A percentile compares a stretch with the other conserved stretches of the same genome.
Evolutionary conservation across 2,888 invertebrate genomes (phyloP).

Genomic region (Atrina japonica): DNA sequence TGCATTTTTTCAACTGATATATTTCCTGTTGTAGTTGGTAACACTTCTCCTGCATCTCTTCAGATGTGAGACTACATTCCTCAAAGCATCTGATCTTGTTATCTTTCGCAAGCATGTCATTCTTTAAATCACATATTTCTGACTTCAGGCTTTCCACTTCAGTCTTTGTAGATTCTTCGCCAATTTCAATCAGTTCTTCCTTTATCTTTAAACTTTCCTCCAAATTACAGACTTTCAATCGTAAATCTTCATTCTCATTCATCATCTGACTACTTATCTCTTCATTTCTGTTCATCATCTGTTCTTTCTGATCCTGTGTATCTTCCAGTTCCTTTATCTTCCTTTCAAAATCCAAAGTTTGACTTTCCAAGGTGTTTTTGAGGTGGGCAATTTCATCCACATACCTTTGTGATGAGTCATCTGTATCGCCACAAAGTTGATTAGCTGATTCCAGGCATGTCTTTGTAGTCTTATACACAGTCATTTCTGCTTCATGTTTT

Average conservation of each 20-base stretch:
- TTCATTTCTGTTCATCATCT: background rate
- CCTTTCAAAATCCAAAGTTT: constrained; percentile 9
- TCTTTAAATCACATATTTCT: background rate
- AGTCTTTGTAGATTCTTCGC: background rate
- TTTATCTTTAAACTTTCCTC: background rate
- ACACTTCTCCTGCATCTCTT: too few species aligned
- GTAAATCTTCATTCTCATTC: constrained; percentile 9
- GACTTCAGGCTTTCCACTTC: constrained; percentile 12
- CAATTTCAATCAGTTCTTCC: background rate
- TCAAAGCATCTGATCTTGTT: too few species aligned
- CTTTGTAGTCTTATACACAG: background rate
- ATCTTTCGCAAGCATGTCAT: background rate
- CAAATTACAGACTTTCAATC: too few species aligned
- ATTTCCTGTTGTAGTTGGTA: too few species aligned
- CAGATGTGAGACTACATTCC: too few species aligned
- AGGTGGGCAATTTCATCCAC: constrained; percentile 2
- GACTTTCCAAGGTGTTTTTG: constrained; percentile 3
- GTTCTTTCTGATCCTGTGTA: background rate
- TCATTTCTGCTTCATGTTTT: constrained; percentile 11
- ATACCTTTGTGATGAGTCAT: background rate
- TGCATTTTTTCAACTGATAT: too few species aligned
- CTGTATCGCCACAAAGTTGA: background rate
- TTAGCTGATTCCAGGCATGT: background rate
- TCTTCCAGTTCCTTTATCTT: constrained; percentile 25
- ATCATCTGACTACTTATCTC: constrained; percentile 4